Conservation (phyloP, 2,797 vertebrate genomes). For the Falco columbarius region DNA sequence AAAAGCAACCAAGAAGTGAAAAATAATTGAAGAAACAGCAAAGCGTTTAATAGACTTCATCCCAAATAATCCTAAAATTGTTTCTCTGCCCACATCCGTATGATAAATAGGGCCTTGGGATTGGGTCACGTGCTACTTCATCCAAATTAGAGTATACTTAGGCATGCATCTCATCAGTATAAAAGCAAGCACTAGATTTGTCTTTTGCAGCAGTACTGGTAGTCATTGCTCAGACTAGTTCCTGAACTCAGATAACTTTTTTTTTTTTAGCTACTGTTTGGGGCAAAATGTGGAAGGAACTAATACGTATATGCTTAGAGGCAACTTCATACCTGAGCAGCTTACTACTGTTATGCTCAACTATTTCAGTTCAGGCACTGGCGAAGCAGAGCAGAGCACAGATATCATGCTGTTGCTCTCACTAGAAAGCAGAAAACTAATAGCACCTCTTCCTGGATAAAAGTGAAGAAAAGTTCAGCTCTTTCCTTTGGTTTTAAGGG, state of each 20-base stretch:
- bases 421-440: background rate
- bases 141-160: background rate
- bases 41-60: background rate
- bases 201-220: background rate
- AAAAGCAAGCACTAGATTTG: background rate
- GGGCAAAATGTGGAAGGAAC: background rate
- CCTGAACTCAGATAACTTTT: background rate
- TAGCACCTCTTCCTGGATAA: background rate
- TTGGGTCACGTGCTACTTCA: background rate
- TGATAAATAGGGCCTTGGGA: background rate
- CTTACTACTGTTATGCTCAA: background rate
- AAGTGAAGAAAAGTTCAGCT: fast-evolving
- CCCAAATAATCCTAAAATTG: background rate
- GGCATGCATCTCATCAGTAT: background rate
- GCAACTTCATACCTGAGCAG: background rate
- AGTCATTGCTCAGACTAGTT: background rate
- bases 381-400: background rate
- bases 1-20: background rate
- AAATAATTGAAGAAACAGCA: background rate
- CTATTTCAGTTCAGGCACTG: background rate
- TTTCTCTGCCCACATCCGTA: background rate
- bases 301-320: background rate
- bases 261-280: background rate
- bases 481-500: background rate
- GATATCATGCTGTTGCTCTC: background rate